These are phyloP conservation scores for Brachionus paranguensis DNA, from an alignment of 1,140 invertebrate genomes.

Conservation along the genomic window DNA sequence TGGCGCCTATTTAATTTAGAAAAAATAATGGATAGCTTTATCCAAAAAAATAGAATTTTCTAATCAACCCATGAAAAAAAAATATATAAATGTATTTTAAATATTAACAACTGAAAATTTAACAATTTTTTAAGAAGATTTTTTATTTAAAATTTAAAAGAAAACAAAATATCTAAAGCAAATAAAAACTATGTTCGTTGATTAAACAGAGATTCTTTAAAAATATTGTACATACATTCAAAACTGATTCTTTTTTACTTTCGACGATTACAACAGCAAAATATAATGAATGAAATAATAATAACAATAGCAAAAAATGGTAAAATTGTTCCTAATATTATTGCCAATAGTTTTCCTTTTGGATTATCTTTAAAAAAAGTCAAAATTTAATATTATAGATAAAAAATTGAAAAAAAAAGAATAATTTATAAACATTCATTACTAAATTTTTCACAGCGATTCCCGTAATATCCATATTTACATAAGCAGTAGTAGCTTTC, in stretches of 20 bases:
- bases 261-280: slow-evolving; percentile 11
- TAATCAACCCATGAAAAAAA: too few relatives aligned
- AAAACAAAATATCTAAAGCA: background rate
- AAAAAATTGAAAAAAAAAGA: background rate
- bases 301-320: slow-evolving; percentile 36
- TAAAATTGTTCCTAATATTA: slow-evolving; percentile 30
- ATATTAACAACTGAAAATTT: too few relatives aligned
- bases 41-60: background rate
- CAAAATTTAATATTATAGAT: background rate
- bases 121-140: background rate
- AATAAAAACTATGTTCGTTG: background rate
- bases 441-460: slow-evolving; percentile 2
- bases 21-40: background rate
- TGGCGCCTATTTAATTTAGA: too few relatives aligned
- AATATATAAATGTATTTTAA: too few relatives aligned
- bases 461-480: slow-evolving; percentile 12
- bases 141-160: background rate
- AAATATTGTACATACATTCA: background rate
- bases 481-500: slow-evolving; percentile 5
- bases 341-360: slow-evolving; percentile 19
- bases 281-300: background rate
- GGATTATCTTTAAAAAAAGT: slow-evolving; percentile 1
- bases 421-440: background rate
- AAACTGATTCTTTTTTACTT: background rate
- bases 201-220: background rate